Percentiles rank a stretch among this genome's conserved stretches.
Evolutionary conservation across 2,888 invertebrate species (phyloP).

Genomic region (Carpatolechia fugitivella): DNA sequence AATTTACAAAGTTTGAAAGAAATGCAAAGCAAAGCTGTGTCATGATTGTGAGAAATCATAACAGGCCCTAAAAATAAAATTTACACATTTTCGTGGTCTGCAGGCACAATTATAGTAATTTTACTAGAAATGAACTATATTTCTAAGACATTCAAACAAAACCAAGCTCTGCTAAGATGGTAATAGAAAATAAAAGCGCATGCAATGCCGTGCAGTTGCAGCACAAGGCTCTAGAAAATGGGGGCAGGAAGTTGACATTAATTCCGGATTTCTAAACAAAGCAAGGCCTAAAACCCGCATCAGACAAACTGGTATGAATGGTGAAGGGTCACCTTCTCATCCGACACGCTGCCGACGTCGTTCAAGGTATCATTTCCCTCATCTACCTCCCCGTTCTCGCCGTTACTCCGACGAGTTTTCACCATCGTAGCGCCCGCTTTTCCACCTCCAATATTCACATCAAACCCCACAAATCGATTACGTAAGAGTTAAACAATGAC

Average conservation of each 20-base stretch:
- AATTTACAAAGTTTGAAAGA: too few species aligned
- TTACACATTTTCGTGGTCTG: too few species aligned
- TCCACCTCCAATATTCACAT: conserved; percentile 9
- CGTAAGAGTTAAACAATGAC: conserved; percentile 48
- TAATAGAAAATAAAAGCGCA: conserved; percentile 43
- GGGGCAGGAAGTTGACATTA: conserved; percentile 56
- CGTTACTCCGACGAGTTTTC: conserved; percentile 78
- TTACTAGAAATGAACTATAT: too few species aligned
- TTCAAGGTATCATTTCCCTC: conserved; percentile 70
- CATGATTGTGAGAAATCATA: too few species aligned
- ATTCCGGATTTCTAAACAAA: conserved; percentile 41
- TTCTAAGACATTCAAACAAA: background rate
- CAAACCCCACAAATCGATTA: conserved; percentile 49
- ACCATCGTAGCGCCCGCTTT: conserved; percentile 61
- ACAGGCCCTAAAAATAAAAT: too few species aligned
- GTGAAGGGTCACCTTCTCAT: conserved; percentile 71
- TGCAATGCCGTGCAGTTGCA: conserved; percentile 56
- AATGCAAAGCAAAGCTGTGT: too few species aligned
- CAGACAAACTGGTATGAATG: conserved; percentile 42
- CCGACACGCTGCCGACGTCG: conserved; percentile 71
- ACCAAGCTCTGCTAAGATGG: background rate
- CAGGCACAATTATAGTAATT: too few species aligned
- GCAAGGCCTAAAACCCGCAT: conserved; percentile 42
- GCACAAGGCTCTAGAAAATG: conserved; percentile 40
- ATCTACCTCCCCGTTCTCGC: conserved; percentile 74